Base-by-base conservation (phyloP, 1,140 invertebrate species). In the Metaphire vulgaris region DNA sequence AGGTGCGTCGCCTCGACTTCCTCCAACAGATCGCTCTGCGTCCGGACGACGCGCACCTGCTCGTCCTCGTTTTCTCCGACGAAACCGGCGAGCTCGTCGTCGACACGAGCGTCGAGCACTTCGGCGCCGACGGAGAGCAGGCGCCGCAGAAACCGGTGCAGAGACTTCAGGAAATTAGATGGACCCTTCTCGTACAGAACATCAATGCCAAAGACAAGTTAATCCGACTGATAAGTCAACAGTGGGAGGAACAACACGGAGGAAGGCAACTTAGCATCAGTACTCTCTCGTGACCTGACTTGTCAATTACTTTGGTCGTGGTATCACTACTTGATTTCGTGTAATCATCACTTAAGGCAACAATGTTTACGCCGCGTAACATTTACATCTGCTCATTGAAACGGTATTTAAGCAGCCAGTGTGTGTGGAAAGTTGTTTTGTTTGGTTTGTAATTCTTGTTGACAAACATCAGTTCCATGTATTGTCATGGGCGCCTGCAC, bases 31-130 rank as follows among this genome's bases (percentile, higher is more conserved):
- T 85, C n/a, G 64, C 79, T 12, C 70, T 83, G 1, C 78, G 74
- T 26, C 72, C n/a, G 26, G 69, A 69, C 28, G 76, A 76, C 21
- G 34, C 74, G 2, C 80, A 81, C 70, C 1, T 33, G 15, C 31
- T 76, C 0, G 77, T 77, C 28, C 74, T 85, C 12, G 80, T 83
- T 41, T 85, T 85, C 75, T 80, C 81, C 56, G 84, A 85, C 74
- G 83, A 84, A 70, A 76, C 73, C 16, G 82, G 84, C 66, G 83
- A 83, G 26, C 81, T 85, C 21, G 78, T 82, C 32, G 82, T 85
- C 1, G 83, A 85, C 74, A 78, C 81, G 0, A 79, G 77, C 29
- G 75, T 81, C 1, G 80, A 85, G 70, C 81, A 85, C 77, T 85
- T 83, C 72, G 80, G 80, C 73, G 64, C 74, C 1, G 80, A 80